Evolutionary conservation across 2,113 vertebrate species (phyloP).

Genomic region (Neoarius graeffei): DNA sequence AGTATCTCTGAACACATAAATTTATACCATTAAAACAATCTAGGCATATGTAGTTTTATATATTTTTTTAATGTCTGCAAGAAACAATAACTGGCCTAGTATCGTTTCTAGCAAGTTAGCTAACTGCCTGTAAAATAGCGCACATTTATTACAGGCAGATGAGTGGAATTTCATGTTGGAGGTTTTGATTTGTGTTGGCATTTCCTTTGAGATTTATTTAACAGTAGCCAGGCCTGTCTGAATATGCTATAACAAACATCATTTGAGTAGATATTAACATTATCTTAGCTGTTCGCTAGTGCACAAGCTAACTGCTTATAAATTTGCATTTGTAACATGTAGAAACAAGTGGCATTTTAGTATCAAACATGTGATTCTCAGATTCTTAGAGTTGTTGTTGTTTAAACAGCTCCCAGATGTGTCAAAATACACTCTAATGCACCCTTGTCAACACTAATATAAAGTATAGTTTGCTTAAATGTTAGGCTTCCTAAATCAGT

Average conservation of each 20-base stretch:
- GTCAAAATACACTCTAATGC: background rate
- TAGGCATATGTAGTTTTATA: background rate
- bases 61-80: background rate
- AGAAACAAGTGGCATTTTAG: background rate
- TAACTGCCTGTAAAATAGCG: background rate
- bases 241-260: background rate
- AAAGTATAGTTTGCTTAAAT: background rate
- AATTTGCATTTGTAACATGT: too few relatives aligned
- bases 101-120: background rate
- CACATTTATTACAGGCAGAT: background rate
- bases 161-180: background rate
- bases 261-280: background rate
- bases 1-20: background rate
- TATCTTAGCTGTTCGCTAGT: background rate
- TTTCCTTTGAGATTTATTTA: background rate
- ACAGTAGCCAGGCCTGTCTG: background rate
- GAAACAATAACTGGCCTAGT: background rate
- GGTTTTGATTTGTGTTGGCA: background rate
- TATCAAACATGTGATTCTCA: background rate
- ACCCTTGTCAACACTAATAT: background rate
- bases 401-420: background rate
- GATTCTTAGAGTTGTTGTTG: background rate
- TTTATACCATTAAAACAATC: background rate
- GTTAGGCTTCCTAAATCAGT: background rate
- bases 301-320: background rate